Percentiles rank a stretch among this genome's conserved stretches.
phyloP scores from a whole-genome alignment of 2,888 invertebrate species.

The Drosophila barbarae region DNA sequence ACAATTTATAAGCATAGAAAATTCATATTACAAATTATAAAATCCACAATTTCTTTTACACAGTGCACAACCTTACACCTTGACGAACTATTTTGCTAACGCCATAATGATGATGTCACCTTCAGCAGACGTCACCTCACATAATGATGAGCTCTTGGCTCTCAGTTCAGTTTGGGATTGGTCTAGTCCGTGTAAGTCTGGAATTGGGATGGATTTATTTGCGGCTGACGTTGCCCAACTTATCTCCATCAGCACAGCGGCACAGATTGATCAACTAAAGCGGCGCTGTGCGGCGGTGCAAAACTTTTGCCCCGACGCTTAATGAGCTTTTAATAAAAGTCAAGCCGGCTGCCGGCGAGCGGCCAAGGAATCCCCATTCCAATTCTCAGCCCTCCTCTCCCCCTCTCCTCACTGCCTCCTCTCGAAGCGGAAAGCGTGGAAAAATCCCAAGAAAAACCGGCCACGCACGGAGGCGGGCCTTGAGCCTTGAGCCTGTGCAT shows the following conservation, averaged over 20 bases:
- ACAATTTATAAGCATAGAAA: background rate
- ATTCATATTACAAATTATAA: background rate
- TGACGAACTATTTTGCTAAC: conserved; percentile 45
- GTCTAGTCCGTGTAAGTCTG: conserved; percentile 10
- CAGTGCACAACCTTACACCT: conserved; percentile 12
- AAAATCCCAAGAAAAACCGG: conserved; percentile 55
- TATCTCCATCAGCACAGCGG: conserved; percentile 54
- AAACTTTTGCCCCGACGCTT: conserved; percentile 63
- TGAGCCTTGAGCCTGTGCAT: conserved; percentile 55
- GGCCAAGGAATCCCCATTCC: conserved; percentile 2
- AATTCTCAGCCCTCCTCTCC: background rate
- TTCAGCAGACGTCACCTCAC: conserved; percentile 31
- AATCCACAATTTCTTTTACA: no score
- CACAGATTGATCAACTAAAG: conserved; percentile 49
- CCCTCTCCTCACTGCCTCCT: background rate
- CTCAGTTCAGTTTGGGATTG: conserved; percentile 18
- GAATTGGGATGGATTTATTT: conserved; percentile 60
- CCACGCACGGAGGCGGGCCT: conserved; percentile 58
- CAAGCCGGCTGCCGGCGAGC: conserved; percentile 46
- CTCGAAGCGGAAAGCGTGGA: conserved; percentile 30
- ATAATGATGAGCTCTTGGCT: conserved; percentile 45
- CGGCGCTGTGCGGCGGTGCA: conserved; percentile 22
- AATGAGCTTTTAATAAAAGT: conserved; percentile 76
- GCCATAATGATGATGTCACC: conserved; percentile 73
- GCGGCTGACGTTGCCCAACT: conserved; percentile 43